Evolutionary conservation across 2,888 invertebrate species (phyloP), one percentile per base, ranked within the genome.

Genomic region (Athripsodes cinereus): DNA sequence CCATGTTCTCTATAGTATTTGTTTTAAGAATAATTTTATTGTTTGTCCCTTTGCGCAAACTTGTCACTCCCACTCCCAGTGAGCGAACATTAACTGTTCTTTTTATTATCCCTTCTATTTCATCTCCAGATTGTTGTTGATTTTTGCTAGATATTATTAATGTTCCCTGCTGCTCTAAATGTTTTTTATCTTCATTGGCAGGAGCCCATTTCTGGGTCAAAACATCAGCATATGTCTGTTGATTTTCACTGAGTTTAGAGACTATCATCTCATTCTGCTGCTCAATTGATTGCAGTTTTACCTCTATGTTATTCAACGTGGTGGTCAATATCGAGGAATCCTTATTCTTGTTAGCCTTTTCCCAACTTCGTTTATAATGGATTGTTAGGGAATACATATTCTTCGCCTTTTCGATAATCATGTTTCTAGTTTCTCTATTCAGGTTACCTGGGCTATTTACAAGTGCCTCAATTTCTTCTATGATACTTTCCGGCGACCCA

Each of bases 51-150:
- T 35, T 52, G 16, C 52, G 31, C 1, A 52, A 10, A 2, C 31
- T 2, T 18, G 52, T 18, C 20, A 34, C 34, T 35, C 52, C 52
- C 2, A 52, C 31, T 3, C 52, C 52, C 21, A 34, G 22, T 19
- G 18, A 34, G 8, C 52, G 22, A n/a, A 52, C 52, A 19, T 52
- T 35, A 1, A 52, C 52, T 2, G 35, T 34, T 19, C 34, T n/a
- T 20, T 52, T 35, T 11, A 52, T 11, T 19, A 35, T 35, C 3
- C 52, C 52, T 35, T 52, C 52, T 26, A 52, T 20, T n/a, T 52
- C 35, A n/a, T 35, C 52, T 18, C 52, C 31, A 2, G 34, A 22
- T n/a, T 51, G 22, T 2, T 6, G 16, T 22, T n/a, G n/a, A 22
- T 51, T 26, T 22, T 51, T 22, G 16, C 22, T 22, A n/a, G 22